Percentiles rank a stretch among this genome's conserved stretches.
phyloP scores from a whole-genome alignment of 2,797 vertebrate species.

The Lagodon rhomboides region DNA sequence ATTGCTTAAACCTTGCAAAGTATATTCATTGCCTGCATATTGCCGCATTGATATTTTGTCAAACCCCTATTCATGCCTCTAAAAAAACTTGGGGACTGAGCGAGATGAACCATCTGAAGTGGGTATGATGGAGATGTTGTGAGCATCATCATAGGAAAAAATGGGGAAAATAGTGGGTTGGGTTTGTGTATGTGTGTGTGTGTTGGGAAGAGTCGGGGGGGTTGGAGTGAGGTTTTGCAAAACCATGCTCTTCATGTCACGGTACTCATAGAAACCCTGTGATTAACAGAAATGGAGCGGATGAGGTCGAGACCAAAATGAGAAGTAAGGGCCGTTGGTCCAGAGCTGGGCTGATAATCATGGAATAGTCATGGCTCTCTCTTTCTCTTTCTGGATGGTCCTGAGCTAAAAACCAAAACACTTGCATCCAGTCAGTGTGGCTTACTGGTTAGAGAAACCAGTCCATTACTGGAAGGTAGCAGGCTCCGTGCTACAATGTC shows the following conservation, averaged over 20 bases:
- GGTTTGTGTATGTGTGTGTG: slow-evolving; percentile 52
- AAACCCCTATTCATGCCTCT: too few relatives aligned
- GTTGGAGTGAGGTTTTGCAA: slow-evolving; percentile 70
- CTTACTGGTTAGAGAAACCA: slow-evolving; percentile 21
- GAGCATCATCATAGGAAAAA: slow-evolving; percentile 43
- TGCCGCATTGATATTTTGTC: too few relatives aligned
- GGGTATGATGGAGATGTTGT: slow-evolving; percentile 45
- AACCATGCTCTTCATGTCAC: slow-evolving; percentile 80
- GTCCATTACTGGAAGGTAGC: slow-evolving; percentile 8
- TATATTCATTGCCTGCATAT: too few relatives aligned
- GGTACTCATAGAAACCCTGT: slow-evolving; percentile 83
- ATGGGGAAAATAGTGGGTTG: slow-evolving; percentile 57
- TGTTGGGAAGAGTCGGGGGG: slow-evolving; percentile 32
- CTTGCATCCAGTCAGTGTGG: slow-evolving; percentile 29
- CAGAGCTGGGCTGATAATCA: slow-evolving; percentile 71
- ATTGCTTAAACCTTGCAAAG: too few relatives aligned
- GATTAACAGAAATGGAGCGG: slow-evolving; percentile 84
- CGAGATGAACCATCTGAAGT: slow-evolving; percentile 18
- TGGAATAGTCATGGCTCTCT: slow-evolving; percentile 63
- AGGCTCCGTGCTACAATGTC: slow-evolving; percentile 11
- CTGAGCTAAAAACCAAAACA: slow-evolving; percentile 46
- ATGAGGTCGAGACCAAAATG: slow-evolving; percentile 82
- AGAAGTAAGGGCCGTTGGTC: slow-evolving; percentile 70
- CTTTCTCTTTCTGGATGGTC: slow-evolving; percentile 28
- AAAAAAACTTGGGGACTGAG: slow-evolving; percentile 11